Evolutionary conservation across 2,797 vertebrate species (phyloP).

Genomic region (Manis crassicaudata): DNA sequence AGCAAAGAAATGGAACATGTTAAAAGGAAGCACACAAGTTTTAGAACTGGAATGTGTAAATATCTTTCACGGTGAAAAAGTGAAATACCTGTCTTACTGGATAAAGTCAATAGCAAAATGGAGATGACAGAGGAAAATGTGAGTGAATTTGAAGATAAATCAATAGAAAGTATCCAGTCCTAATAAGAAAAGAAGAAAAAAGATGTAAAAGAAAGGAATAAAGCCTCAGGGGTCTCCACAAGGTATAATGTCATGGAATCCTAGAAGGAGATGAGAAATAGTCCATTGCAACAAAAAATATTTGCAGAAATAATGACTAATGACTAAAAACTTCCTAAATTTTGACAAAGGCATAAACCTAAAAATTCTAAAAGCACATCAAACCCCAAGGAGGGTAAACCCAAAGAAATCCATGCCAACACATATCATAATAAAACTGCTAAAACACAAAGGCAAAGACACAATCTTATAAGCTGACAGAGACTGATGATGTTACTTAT

Average conservation of each 20-base stretch:
- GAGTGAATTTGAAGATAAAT: background rate
- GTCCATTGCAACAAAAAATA: constrained; percentile 15
- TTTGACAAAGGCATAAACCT: constrained; percentile 4
- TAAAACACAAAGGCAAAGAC: constrained; percentile 29
- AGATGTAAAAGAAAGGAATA: background rate
- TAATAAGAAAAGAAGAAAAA: background rate
- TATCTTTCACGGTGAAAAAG: background rate
- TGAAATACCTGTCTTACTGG: background rate
- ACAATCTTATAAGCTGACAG: background rate
- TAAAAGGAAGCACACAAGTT: background rate
- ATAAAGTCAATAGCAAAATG: background rate
- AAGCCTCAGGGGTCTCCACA: background rate
- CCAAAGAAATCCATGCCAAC: background rate
- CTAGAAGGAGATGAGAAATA: background rate
- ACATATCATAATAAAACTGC: background rate
- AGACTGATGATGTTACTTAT: background rate
- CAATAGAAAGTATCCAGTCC: constrained; percentile 3
- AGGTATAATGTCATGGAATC: background rate
- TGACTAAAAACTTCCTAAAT: constrained; percentile 3
- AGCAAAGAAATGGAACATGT: constrained; percentile 40
- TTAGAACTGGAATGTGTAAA: constrained; percentile 25
- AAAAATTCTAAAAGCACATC: background rate
- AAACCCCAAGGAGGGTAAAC: background rate
- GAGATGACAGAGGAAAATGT: background rate
- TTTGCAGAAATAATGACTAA: background rate